These are phyloP conservation scores for Erebia aethiops DNA, from an alignment of 2,888 invertebrate genomes.

Conservation along the genomic window DNA sequence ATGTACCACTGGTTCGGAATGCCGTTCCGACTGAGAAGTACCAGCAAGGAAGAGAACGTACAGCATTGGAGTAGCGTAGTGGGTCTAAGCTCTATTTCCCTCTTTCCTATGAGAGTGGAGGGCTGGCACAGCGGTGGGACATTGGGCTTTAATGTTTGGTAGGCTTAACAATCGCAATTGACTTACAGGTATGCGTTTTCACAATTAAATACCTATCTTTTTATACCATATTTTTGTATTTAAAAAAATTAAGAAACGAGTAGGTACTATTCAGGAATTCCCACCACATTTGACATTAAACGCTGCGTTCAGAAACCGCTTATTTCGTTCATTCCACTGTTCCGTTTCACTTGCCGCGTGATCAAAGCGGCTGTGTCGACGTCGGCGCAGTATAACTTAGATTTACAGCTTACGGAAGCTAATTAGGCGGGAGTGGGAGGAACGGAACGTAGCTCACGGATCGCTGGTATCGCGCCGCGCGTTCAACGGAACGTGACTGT, in stretches of 20 bases:
- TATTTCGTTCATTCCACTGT: conserved; percentile 44
- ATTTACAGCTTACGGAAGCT: conserved; percentile 80
- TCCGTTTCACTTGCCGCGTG: conserved; percentile 68
- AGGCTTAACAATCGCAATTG: no score
- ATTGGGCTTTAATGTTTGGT: no score
- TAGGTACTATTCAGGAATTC: conserved; percentile 48
- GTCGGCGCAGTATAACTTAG: conserved; percentile 64
- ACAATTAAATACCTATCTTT: no score
- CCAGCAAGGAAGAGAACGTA: no score
- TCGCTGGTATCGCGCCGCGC: conserved; percentile 56
- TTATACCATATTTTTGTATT: no score
- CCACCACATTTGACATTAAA: conserved; percentile 74
- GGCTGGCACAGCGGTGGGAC: no score
- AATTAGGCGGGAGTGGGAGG: conserved; percentile 69
- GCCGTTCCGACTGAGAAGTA: no score
- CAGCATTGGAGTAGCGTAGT: no score
- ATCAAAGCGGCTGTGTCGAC: conserved; percentile 76
- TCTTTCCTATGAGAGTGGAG: no score
- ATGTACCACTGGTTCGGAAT: no score
- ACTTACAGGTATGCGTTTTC: no score
- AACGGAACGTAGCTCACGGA: conserved; percentile 54
- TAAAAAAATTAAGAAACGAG: neutral
- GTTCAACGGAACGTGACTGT: conserved; percentile 61
- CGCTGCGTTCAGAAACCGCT: conserved; percentile 71
- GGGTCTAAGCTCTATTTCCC: no score